Evolutionary conservation across 53 echinoderm and acorn worm species (phyloP).

Genomic region (Arbacia lixula): DNA sequence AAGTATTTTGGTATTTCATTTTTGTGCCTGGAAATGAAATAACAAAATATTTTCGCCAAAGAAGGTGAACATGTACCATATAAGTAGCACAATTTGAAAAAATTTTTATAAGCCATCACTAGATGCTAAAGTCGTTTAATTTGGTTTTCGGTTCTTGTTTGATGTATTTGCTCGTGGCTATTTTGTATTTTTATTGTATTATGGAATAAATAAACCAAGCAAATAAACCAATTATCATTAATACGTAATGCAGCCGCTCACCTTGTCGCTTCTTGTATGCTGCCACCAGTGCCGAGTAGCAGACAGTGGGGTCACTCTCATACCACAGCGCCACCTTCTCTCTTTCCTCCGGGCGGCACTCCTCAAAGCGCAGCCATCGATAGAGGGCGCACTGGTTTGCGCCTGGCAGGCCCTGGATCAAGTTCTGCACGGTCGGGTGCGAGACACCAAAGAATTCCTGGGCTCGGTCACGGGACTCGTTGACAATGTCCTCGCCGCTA

Average conservation of each 20-base stretch:
- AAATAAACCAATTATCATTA: neutral
- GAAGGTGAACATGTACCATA: no score
- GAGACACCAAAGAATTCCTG: slow-evolving; percentile 94
- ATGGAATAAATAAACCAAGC: neutral
- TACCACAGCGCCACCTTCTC: slow-evolving; percentile 61
- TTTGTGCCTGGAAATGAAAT: no score
- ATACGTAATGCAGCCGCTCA: neutral
- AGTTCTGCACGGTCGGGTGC: slow-evolving; percentile 93
- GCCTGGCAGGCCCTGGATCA: slow-evolving; percentile 79
- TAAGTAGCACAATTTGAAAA: no score
- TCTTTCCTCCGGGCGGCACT: slow-evolving; percentile 63
- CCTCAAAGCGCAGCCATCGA: slow-evolving; percentile 73
- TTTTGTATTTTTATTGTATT: no score
- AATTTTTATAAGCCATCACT: no score
- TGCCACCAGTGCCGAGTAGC: slow-evolving; percentile 46
- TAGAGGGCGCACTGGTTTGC: slow-evolving; percentile 59
- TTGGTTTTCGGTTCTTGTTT: no score
- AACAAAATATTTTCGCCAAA: no score
- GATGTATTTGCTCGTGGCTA: no score
- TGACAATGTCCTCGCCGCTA: slow-evolving; percentile 59
- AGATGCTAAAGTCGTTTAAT: no score
- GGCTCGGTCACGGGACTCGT: slow-evolving; percentile 66
- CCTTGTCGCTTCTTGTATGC: slow-evolving; percentile 39
- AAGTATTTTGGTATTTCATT: no score
- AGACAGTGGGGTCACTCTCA: slow-evolving; percentile 56